Conservation (phyloP, 2,113 vertebrate genomes). For the Gnathonemus echidnorhynchus region DNA sequence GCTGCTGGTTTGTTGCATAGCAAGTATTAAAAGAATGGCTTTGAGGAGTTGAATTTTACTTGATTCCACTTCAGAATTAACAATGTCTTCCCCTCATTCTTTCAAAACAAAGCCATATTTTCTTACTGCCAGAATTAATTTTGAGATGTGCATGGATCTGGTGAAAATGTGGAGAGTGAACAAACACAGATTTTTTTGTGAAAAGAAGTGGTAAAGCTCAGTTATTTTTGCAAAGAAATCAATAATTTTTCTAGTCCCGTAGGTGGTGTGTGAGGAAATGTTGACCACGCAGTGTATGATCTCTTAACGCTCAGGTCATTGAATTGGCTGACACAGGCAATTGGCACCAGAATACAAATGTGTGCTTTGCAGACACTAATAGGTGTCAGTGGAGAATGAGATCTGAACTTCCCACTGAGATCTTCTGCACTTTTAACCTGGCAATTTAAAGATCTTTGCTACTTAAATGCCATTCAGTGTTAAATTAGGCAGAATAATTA, state of each 20-base stretch:
- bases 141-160: background rate
- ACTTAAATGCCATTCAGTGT: constrained; percentile 11
- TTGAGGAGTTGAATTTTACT: background rate
- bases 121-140: background rate
- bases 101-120: background rate
- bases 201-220: background rate
- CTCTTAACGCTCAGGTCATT: background rate
- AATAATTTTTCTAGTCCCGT: background rate
- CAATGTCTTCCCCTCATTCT: background rate
- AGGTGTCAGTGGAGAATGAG: background rate
- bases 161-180: background rate
- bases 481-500: constrained; percentile 14
- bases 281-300: background rate
- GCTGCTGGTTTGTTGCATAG: background rate
- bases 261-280: background rate
- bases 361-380: background rate
- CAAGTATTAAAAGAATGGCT: background rate
- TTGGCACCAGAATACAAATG: background rate
- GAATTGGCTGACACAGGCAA: background rate
- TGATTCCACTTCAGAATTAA: background rate
- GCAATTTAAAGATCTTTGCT: constrained; percentile 10
- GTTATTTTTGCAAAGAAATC: background rate
- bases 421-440: background rate
- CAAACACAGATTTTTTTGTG: background rate
- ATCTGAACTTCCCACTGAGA: background rate